phyloP scores from a whole-genome alignment of 1,140 invertebrate genomes.

The Parasteatoda tepidariorum region DNA sequence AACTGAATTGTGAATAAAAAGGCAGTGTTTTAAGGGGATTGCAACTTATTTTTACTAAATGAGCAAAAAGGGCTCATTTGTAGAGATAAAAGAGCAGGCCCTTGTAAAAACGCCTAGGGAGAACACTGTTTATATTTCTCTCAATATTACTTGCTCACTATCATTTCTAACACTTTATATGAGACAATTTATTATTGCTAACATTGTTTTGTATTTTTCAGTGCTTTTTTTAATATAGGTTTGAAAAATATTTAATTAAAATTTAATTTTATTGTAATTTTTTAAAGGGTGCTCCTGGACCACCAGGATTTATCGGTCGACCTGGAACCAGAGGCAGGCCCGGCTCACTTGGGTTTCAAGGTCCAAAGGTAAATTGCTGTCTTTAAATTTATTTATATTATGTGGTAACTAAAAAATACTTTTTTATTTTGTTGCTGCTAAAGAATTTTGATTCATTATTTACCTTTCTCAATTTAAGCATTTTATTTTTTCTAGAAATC shows the following conservation, averaged over 20 bases:
- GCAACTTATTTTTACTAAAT: too few relatives aligned
- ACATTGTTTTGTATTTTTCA: too few relatives aligned
- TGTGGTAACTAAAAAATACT: background rate
- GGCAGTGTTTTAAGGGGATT: too few relatives aligned
- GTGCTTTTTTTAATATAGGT: too few relatives aligned
- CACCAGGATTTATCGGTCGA: slow-evolving; percentile 70
- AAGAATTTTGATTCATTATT: background rate
- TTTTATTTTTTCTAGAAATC: background rate
- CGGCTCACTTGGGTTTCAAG: slow-evolving; percentile 69
- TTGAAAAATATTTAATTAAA: background rate
- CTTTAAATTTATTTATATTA: background rate
- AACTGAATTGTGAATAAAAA: too few relatives aligned
- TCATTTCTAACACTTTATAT: too few relatives aligned
- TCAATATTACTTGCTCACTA: too few relatives aligned
- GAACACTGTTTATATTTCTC: too few relatives aligned
- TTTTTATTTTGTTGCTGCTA: background rate
- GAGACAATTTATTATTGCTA: too few relatives aligned
- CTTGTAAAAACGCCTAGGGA: too few relatives aligned
- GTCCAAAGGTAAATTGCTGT: slow-evolving; percentile 61
- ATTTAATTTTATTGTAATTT: background rate
- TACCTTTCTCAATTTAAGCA: background rate
- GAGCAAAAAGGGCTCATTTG: too few relatives aligned
- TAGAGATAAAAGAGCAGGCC: too few relatives aligned
- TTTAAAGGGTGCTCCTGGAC: slow-evolving; percentile 72
- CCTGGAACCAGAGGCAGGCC: slow-evolving; percentile 67